phyloP scores from a whole-genome alignment of 2,888 invertebrate genomes.

The Marronus borbonicus region DNA sequence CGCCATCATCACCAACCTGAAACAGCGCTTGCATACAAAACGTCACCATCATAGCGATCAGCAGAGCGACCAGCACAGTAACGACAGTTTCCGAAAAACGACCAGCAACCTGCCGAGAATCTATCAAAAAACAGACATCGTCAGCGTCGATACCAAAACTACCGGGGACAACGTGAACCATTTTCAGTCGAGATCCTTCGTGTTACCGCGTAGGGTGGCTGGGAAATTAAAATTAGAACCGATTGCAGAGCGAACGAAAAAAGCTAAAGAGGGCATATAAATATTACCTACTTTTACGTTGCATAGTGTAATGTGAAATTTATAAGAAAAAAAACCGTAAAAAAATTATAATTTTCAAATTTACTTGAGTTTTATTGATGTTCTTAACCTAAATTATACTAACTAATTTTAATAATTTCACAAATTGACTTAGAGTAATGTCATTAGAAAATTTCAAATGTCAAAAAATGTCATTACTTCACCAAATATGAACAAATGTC shows the following conservation, averaged over 20 bases:
- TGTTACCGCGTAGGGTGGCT: conserved; percentile 50
- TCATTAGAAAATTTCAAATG: too few species aligned
- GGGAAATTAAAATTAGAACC: conserved; percentile 38
- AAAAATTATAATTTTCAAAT: neutral
- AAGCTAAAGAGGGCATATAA: neutral
- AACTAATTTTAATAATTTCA: too few species aligned
- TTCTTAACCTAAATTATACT: too few species aligned
- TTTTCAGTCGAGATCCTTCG: conserved; percentile 57
- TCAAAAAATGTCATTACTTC: too few species aligned
- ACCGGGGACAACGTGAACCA: neutral
- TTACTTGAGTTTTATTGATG: too few species aligned
- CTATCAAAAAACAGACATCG: neutral
- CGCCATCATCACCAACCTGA: conserved; percentile 15
- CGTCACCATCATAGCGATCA: neutral
- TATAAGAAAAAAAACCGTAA: neutral
- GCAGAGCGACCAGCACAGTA: neutral
- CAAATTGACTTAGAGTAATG: too few species aligned
- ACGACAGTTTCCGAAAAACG: conserved; percentile 54
- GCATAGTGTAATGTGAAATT: neutral
- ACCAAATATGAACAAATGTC: too few species aligned
- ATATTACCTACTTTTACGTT: neutral
- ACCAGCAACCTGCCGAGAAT: conserved; percentile 55
- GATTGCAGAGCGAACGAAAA: conserved; percentile 37
- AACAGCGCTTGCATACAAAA: neutral
- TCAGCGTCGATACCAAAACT: neutral